Evolutionary conservation across 1,140 invertebrate species (phyloP), one percentile per base, ranked within the genome.

Genomic region (Prorops nasuta): DNA sequence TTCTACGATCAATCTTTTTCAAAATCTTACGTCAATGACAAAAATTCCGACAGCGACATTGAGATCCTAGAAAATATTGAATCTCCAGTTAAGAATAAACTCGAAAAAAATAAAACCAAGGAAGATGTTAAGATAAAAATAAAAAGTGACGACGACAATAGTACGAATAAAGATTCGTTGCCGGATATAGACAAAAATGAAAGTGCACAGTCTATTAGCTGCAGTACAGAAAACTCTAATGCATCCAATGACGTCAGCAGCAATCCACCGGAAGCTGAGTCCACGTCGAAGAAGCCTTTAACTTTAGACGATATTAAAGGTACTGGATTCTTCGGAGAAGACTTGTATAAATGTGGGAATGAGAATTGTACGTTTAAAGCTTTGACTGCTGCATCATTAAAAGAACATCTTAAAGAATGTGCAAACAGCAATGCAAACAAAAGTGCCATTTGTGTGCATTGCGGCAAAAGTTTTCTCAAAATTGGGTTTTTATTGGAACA

Each of bases 271-370:
- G 51, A 49, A 16, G 12, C n/a, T 2, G 3, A 9, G 9, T 15
- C 3, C 0, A 56, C 62, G 14, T 12, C 0, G 3, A 37, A 50
- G 0, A 55, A 58, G 10, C 66, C 56, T 3, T 44, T 64, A 6
- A 68, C 64, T 0, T 40, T 78, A 10, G 69, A 75, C 0, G 74
- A 77, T 16, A 70, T 78, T 2, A 71, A 67, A 41, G 45, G 71
- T 31, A 76, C 70, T 1, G 76, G 76, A 1, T 56, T 72, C 8
- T 38, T 6, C 45, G 81, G 77, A 12, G 49, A 46, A 9, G 61
- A 77, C 9, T 66, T 85, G 0, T 84, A 77, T 47, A 74, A 60
- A 37, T 84, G 80, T 69, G 82, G 79, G 2, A 79, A 75, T 50
- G 56, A 57, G 0, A 34, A 44, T 0, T 83, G 82, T 39, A 49